These are phyloP conservation scores for Zelostemma sp. DNA, from an alignment of 1,140 invertebrate species.

Conservation along the genomic window DNA sequence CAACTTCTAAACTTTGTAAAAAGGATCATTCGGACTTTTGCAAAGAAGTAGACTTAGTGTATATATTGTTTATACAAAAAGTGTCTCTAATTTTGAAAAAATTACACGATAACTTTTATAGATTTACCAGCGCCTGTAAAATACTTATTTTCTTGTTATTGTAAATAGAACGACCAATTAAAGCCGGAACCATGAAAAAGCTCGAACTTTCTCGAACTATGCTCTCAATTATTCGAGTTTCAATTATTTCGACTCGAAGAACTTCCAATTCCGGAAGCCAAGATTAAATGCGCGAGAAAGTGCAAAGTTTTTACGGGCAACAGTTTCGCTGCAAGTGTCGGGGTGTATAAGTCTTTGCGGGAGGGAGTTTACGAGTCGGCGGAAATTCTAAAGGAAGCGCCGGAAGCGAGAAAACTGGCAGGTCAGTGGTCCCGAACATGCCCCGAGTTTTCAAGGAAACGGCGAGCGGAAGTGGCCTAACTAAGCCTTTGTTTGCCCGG, in stretches of 20 bases:
- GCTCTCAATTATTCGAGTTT: not conserved
- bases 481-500: conserved; percentile 25
- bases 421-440: conserved; percentile 18
- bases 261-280: too few relatives aligned
- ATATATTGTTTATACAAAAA: not conserved
- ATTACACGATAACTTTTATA: not conserved
- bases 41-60: too few relatives aligned
- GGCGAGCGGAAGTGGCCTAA: conserved; percentile 21
- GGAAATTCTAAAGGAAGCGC: conserved; percentile 19
- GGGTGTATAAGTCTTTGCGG: not conserved
- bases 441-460: conserved; percentile 10
- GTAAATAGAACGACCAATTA: not conserved
- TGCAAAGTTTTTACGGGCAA: not conserved
- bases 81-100: not conserved
- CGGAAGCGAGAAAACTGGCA: conserved; percentile 23
- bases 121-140: not conserved
- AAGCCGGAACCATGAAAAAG: too few relatives aligned
- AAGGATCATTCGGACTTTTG: too few relatives aligned
- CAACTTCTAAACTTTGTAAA: too few relatives aligned
- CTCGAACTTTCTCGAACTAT: too few relatives aligned
- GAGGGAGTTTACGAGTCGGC: conserved; percentile 15
- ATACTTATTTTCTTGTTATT: not conserved
- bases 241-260: too few relatives aligned
- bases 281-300: too few relatives aligned
- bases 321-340: not conserved